Conservation (phyloP, 2,113 vertebrate genomes). For the Neogobius melanostomus region DNA sequence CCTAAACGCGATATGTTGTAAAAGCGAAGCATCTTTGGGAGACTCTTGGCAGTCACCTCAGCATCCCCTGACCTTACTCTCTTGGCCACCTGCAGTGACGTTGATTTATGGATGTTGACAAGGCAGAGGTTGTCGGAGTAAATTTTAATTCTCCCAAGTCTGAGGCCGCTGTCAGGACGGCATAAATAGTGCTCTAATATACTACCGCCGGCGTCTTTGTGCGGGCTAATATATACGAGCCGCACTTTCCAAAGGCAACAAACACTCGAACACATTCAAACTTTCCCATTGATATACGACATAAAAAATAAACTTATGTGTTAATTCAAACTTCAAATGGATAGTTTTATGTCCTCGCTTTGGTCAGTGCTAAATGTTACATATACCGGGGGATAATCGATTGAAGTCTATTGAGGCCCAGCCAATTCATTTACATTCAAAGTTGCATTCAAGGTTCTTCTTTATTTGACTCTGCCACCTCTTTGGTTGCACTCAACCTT, state of each 20-base stretch:
- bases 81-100: conserved; percentile 36
- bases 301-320: background rate
- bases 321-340: background rate
- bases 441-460: too few relatives aligned
- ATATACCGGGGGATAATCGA: too few relatives aligned
- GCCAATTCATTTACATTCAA: too few relatives aligned
- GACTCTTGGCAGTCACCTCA: conserved; percentile 1
- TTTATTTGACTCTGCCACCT: too few relatives aligned
- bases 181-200: conserved; percentile 21
- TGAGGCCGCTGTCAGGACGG: conserved; percentile 22
- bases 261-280: background rate
- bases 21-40: background rate
- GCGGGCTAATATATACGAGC: conserved; percentile 1
- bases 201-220: background rate
- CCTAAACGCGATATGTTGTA: background rate
- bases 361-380: too few relatives aligned
- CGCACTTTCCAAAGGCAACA: conserved; percentile 10
- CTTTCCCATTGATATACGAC: background rate
- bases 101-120: conserved; percentile 57
- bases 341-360: background rate
- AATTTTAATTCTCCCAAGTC: conserved; percentile 45
- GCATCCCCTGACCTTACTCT: conserved; percentile 30
- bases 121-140: conserved; percentile 35
- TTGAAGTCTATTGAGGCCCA: too few relatives aligned
- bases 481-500: too few relatives aligned